Conservation (phyloP, 2,888 invertebrate genomes). For the Dryococelus australis region DNA sequence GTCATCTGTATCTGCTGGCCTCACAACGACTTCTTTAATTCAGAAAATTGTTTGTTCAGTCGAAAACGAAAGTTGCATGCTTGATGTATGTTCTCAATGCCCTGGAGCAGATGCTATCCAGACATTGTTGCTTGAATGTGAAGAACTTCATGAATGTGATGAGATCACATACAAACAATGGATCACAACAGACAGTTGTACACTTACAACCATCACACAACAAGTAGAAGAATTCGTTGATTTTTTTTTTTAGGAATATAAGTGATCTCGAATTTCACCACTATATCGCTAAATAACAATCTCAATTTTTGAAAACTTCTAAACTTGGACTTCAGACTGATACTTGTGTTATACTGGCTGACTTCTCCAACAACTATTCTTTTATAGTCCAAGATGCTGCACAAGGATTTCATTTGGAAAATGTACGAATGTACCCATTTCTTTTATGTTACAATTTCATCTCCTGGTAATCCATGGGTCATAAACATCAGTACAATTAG, state of each 20-base stretch:
- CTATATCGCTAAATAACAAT: slow-evolving; percentile 20
- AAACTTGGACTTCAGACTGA: not conserved
- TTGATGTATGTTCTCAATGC: not conserved
- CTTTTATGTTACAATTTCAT: slow-evolving; percentile 73
- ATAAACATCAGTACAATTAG: not conserved
- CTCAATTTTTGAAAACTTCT: not conserved
- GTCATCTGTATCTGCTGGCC: too few species aligned
- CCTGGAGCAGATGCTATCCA: not conserved
- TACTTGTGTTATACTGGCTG: slow-evolving; percentile 16
- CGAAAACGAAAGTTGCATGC: too few species aligned
- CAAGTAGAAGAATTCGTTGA: slow-evolving; percentile 5
- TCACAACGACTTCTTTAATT: too few species aligned
- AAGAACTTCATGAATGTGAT: not conserved
- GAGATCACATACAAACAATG: slow-evolving; percentile 20
- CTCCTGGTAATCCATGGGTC: not conserved
- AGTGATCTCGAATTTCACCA: not conserved
- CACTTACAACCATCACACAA: not conserved
- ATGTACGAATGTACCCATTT: slow-evolving; percentile 80
- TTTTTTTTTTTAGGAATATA: not conserved
- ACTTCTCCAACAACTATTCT: slow-evolving; percentile 26
- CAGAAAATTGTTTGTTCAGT: too few species aligned
- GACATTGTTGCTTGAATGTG: not conserved
- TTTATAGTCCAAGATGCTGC: not conserved
- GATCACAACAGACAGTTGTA: too few species aligned
- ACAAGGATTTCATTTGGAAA: slow-evolving; percentile 23